These are phyloP conservation scores for Thalassaphorura encarpata DNA, from an alignment of 1,140 invertebrate genomes.

Conservation along the genomic window DNA sequence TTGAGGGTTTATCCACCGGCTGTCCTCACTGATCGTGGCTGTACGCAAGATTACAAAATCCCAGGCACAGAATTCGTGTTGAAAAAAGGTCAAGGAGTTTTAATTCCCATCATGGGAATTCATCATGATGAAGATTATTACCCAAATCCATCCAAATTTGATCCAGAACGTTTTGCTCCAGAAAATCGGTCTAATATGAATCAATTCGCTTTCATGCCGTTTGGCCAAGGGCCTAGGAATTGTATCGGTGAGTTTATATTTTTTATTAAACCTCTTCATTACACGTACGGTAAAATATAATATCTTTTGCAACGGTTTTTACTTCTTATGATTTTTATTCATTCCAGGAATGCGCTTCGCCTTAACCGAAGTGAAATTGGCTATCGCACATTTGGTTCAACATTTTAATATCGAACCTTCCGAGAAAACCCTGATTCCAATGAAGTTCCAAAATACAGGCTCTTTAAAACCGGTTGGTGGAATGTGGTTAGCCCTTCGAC, in stretches of 20 bases:
- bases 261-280: slow-evolving; percentile 32
- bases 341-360: too few species aligned
- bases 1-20: slow-evolving; percentile 15
- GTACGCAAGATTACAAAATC: slow-evolving; percentile 14
- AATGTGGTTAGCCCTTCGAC: too few species aligned
- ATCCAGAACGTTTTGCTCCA: slow-evolving; percentile 43
- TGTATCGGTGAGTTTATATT: slow-evolving; percentile 41
- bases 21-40: background rate
- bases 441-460: too few species aligned
- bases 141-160: slow-evolving; percentile 47
- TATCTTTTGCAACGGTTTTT: too few species aligned
- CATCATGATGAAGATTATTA: slow-evolving; percentile 44
- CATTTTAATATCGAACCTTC: too few species aligned
- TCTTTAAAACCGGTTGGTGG: too few species aligned
- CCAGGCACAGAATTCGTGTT: slow-evolving; percentile 14
- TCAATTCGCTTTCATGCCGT: slow-evolving; percentile 45
- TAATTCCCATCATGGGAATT: slow-evolving; percentile 30
- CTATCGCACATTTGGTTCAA: too few species aligned
- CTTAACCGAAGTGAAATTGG: too few species aligned
- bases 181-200: slow-evolving; percentile 38
- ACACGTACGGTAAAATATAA: too few species aligned
- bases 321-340: too few species aligned
- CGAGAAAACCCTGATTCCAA: too few species aligned
- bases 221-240: slow-evolving; percentile 47
- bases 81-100: slow-evolving; percentile 7